phyloP scores from a whole-genome alignment of 2,888 invertebrate genomes.

The Steinernema hermaphroditum region DNA sequence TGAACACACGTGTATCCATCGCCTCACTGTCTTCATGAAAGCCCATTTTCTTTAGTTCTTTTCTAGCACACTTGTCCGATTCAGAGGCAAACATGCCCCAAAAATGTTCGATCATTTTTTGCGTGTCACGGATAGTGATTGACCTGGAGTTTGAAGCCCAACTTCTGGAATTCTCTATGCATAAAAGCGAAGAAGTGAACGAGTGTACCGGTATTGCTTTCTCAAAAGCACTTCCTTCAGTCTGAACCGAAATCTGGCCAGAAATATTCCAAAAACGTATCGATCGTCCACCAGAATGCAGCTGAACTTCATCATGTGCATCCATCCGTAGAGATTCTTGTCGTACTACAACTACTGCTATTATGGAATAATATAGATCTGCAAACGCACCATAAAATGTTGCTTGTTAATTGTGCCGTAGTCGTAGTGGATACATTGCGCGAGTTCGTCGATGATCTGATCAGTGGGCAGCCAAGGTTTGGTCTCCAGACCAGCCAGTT shows the following conservation, averaged over 20 bases:
- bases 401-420: constrained; percentile 47
- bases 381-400: constrained; percentile 46
- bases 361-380: no score
- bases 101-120: constrained; percentile 34
- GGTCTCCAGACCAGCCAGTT: constrained; percentile 45
- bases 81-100: constrained; percentile 27
- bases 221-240: constrained; percentile 52
- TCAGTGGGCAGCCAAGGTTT: constrained; percentile 53
- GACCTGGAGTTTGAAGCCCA: constrained; percentile 34
- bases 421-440: constrained; percentile 47
- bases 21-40: neutral
- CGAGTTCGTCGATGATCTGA: constrained; percentile 51
- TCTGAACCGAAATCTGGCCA: constrained; percentile 51
- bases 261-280: constrained; percentile 50
- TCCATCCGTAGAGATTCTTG: constrained; percentile 54
- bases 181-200: neutral
- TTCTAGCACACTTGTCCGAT: constrained; percentile 16
- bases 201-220: constrained; percentile 1
- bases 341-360: constrained; percentile 50
- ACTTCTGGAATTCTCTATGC: constrained; percentile 4
- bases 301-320: constrained; percentile 55
- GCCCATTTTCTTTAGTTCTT: constrained; percentile 32
- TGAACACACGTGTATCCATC: no score
- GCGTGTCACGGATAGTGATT: constrained; percentile 36
- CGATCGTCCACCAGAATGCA: constrained; percentile 43